Base-by-base conservation (phyloP, 2,888 invertebrate genomes). In the Tigriopus californicus region DNA sequence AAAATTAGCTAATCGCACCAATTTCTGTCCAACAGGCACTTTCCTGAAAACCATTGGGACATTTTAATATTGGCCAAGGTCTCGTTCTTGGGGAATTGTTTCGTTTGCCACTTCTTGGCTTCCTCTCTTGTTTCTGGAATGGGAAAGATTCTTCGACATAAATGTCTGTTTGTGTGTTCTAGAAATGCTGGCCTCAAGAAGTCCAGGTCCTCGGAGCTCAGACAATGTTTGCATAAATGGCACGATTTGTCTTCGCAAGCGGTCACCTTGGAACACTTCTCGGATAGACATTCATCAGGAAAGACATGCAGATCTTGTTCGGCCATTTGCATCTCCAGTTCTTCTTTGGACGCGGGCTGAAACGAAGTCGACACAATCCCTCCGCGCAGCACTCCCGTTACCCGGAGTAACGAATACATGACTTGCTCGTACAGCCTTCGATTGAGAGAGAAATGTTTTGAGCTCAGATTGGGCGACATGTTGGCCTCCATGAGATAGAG, bases 401-500 rank as follows among this genome's bases (percentile, higher is more conserved):
- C 69, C 24, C 82, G 78, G 58, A 94, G 77, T 33, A 87, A 68
- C 71, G 84, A 89, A 70, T 83, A 90, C 12, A 95, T 67, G 0
- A 95, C 85, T 74, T 95, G 92, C 67, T 94, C 89, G 67, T 95
- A 97, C 0, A 97, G 72, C 33, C 88, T 70, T 46, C 67, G 67
- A 71, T 97, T 97, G 0, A 81, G 84, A n/a, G 83, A 81, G 70
- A 83, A 95, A 72, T 95, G 92, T 0, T 83, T 83, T 0, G 94
- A 90, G 0, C 90, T 90, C 61, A 97, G 76, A 75, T 97, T 97
- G 0, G 97, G 97, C 13, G 92, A 92, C 97, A 97, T 95, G 68
- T 97, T 97, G 1, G 90, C 94, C 74, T 97, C 97, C 79, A 97
- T 82, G 6, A 92, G 74, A 67, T 80, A 85, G 0, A 94, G 85